A percentile compares a stretch with the other conserved stretches of the same genome.
These are phyloP conservation scores for Pelochelys cantorii DNA, from an alignment of 2,797 vertebrate species.

Conservation along the genomic window DNA sequence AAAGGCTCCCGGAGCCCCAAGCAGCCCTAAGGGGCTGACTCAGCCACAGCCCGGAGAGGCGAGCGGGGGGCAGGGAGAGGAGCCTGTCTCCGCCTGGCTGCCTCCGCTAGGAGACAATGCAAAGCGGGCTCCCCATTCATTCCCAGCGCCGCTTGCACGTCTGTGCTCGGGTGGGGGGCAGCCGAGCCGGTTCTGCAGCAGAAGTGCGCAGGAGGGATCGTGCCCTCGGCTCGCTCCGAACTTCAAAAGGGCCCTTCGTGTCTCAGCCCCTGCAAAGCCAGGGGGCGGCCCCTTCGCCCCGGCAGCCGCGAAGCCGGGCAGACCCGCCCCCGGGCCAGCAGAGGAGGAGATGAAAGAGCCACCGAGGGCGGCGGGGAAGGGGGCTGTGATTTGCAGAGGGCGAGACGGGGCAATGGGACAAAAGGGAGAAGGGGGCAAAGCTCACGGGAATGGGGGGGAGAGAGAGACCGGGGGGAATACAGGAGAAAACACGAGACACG, in stretches of 20 bases:
- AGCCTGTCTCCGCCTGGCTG: neutral
- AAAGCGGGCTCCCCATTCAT: neutral
- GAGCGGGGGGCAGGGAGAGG: neutral
- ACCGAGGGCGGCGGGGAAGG: neutral
- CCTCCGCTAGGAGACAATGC: neutral
- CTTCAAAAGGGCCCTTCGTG: neutral
- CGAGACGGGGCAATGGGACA: neutral
- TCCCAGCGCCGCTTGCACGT: neutral
- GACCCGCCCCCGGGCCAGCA: neutral
- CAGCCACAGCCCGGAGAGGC: neutral
- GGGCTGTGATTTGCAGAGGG: neutral
- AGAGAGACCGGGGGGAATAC: too few relatives aligned
- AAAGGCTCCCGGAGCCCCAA: neutral
- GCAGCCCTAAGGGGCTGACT: too few relatives aligned
- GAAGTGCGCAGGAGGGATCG: neutral
- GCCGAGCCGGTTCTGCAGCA: neutral
- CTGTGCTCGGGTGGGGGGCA: neutral
- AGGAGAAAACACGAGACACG: neutral
- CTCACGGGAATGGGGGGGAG: neutral
- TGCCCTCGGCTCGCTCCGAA: neutral
- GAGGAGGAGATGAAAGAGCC: conserved; percentile 42
- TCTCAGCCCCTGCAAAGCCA: conserved; percentile 36
- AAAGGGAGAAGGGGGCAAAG: too few relatives aligned
- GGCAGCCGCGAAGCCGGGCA: conserved; percentile 6
- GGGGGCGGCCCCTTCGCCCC: conserved; percentile 45